A percentile compares a stretch with the other conserved stretches of the same genome.
phyloP scores from a whole-genome alignment of 2,888 invertebrate genomes.

The Gibbula magus region DNA sequence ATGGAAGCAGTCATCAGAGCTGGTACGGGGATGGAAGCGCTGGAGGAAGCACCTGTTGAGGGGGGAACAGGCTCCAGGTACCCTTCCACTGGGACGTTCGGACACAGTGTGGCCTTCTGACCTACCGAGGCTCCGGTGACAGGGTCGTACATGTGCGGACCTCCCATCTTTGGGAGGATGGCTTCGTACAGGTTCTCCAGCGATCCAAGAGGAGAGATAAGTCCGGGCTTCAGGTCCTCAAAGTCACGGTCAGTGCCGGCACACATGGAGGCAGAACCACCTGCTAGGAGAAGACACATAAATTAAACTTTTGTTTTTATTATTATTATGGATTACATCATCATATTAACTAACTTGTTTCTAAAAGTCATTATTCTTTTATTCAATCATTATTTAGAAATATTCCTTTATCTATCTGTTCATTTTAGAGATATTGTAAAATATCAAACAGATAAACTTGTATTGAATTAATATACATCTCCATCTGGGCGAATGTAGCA shows the following conservation, averaged over 20 bases:
- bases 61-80: conserved; percentile 62
- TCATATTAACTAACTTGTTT: too few relatives aligned
- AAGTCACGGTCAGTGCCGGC: conserved; percentile 50
- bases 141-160: conserved; percentile 55
- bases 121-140: conserved; percentile 26
- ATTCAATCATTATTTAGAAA: too few relatives aligned
- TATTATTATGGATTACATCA: too few relatives aligned
- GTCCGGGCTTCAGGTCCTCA: conserved; percentile 57
- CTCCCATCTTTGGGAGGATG: conserved; percentile 57
- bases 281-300: not conserved
- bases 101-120: conserved; percentile 29
- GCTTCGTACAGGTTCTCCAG: conserved; percentile 69
- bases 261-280: not conserved
- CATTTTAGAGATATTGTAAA: too few relatives aligned
- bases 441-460: too few relatives aligned
- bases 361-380: too few relatives aligned
- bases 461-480: too few relatives aligned
- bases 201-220: conserved; percentile 63
- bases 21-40: not conserved
- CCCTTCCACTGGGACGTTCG: conserved; percentile 56
- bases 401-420: too few relatives aligned
- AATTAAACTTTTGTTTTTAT: too few relatives aligned
- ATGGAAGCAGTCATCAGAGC: conserved; percentile 26
- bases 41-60: conserved; percentile 34
- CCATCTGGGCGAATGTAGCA: too few relatives aligned